phyloP scores from a whole-genome alignment of 2,797 vertebrate species.

The Hippocampus kuda region DNA sequence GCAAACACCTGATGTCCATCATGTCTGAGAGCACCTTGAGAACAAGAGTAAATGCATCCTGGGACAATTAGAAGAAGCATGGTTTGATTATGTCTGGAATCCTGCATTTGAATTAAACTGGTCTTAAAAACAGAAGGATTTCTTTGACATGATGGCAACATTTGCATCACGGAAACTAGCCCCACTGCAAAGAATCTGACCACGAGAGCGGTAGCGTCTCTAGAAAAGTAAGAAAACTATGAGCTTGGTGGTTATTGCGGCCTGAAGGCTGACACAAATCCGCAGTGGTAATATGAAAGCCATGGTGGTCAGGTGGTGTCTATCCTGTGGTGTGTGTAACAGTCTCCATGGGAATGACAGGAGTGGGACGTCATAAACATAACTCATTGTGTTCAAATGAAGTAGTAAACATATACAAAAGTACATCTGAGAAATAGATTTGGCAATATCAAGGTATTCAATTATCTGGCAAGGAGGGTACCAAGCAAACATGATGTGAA shows the following conservation, averaged over 20 bases:
- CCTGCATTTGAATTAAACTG: conserved; percentile 10
- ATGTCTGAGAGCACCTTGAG: conserved; percentile 52
- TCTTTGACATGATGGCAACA: background rate
- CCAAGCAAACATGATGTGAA: conserved; percentile 48
- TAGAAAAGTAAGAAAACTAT: background rate
- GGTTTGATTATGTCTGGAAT: conserved; percentile 20
- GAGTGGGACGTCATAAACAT: conserved; percentile 39
- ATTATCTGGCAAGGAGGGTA: conserved; percentile 55
- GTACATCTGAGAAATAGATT: conserved; percentile 67
- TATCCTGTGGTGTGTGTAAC: conserved; percentile 39
- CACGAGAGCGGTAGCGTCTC: background rate
- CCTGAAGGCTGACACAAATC: background rate
- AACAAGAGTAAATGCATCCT: conserved; percentile 39
- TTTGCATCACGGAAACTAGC: background rate
- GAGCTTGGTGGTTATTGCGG: background rate
- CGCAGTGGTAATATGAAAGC: conserved; percentile 15
- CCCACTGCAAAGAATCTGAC: background rate
- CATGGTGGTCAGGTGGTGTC: conserved; percentile 36
- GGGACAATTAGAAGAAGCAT: conserved; percentile 2
- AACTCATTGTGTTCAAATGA: conserved; percentile 52
- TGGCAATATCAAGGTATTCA: conserved; percentile 58
- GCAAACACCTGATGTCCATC: conserved; percentile 48
- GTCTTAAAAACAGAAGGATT: conserved; percentile 1
- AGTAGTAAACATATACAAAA: conserved; percentile 63
- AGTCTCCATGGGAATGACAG: conserved; percentile 45